Evolutionary conservation across 2,888 invertebrate species (phyloP), one percentile per base, ranked within the genome.

Genomic region (Gortyna flavago): DNA sequence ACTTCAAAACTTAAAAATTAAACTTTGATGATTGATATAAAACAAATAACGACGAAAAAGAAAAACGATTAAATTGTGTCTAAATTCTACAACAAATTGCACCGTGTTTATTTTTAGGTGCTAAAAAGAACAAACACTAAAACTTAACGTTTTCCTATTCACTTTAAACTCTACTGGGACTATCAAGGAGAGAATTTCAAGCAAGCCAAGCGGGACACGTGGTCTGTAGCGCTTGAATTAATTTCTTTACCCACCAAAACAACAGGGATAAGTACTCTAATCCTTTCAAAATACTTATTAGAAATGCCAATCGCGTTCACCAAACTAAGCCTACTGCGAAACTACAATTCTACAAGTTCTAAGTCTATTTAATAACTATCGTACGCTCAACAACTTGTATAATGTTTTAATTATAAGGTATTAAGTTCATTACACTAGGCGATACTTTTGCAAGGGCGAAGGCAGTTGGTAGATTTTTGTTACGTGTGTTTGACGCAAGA

Each of bases 311-410:
- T 75, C 69, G 83, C 87, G 65, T 72, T 85, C 77, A 76, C 44
- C 77, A 81, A 77, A 84, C 85, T 84, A 88, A 79, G 80, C 78
- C 87, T 87, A 88, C 84, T 79, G 81, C 84, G 69, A 84, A 77
- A 87, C 89, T 88, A 88, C 89, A 80, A 75, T 77, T 74, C 89
- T 88, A 88, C 83, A 80, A 80, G 62, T 79, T 77, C 79, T 85
- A 86, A 54, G 38, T 75, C 79, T 87, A 84, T 66, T 73, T 72
- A 79, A 66, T 84, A 69, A 59, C 78, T 87, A 88, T 82, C 68
- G 61, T 87, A 79, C 75, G 79, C 75, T 88, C 85, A 88, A 89
- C 83, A 82, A 86, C 61, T 77, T 80, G 79, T 84, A 79, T 75
- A 78, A 71, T 73, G 65, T 73, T 82, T 73, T 82, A 62, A 21